Evolutionary conservation across 1,140 invertebrate species (phyloP).

Genomic region (Drosophila jambulina): DNA sequence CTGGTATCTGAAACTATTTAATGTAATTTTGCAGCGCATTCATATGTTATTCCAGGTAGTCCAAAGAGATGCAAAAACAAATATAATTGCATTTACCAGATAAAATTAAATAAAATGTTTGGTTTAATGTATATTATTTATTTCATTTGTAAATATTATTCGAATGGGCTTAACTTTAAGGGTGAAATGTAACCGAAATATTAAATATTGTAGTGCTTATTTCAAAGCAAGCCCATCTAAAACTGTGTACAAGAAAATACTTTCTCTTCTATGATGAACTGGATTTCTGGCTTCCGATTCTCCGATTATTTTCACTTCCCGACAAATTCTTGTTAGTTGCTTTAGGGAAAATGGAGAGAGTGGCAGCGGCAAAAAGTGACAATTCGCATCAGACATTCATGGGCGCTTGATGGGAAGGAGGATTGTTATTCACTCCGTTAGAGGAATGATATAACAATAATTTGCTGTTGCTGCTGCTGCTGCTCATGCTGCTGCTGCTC

Average conservation of each 20-base stretch:
- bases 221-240: too few species aligned
- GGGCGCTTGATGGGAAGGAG: constrained; percentile 32
- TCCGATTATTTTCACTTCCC: constrained; percentile 25
- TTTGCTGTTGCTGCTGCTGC: constrained; percentile 11
- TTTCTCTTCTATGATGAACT: not conserved
- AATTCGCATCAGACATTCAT: constrained; percentile 71
- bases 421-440: constrained; percentile 21
- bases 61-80: not conserved
- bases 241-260: not conserved
- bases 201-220: too few species aligned
- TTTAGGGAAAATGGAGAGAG: constrained; percentile 2
- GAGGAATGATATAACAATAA: constrained; percentile 41
- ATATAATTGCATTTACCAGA: not conserved
- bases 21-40: too few species aligned
- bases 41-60: not conserved
- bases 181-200: not conserved
- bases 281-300: constrained; percentile 1
- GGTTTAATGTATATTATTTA: not conserved
- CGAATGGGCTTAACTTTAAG: not conserved
- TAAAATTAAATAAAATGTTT: not conserved
- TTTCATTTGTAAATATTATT: not conserved
- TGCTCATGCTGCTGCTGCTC: constrained; percentile 10
- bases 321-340: constrained; percentile 38
- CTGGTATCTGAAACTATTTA: too few species aligned
- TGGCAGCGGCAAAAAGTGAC: constrained; percentile 37